These are phyloP conservation scores for Tursiops truncatus DNA, from an alignment of 2,113 vertebrate genomes.

Conservation along the genomic window DNA sequence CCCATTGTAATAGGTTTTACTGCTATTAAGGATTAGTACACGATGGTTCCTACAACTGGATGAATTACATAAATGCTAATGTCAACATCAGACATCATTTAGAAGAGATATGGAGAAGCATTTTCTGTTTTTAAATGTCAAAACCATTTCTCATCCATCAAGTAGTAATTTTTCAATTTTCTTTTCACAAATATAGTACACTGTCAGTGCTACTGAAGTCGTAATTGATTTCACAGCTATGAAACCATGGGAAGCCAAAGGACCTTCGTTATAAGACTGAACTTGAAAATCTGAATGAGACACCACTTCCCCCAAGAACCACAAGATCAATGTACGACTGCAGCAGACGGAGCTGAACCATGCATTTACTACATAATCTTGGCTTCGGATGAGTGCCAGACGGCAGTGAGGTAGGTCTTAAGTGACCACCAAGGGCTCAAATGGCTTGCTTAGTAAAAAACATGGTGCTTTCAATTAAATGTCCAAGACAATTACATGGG, in stretches of 20 bases:
- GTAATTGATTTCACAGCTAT: constrained; percentile 67
- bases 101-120: constrained; percentile 50
- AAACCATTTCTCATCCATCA: constrained; percentile 74
- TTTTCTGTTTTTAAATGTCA: constrained; percentile 75
- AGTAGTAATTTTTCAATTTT: constrained; percentile 76
- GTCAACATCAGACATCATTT: constrained; percentile 68
- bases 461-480: constrained; percentile 66
- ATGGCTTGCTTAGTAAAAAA: constrained; percentile 58
- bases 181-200: constrained; percentile 65
- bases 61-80: constrained; percentile 72
- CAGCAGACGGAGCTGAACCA: not conserved
- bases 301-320: constrained; percentile 46
- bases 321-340: constrained; percentile 60
- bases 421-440: constrained; percentile 62
- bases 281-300: constrained; percentile 63
- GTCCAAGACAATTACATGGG: constrained; percentile 55
- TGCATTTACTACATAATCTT: constrained; percentile 16
- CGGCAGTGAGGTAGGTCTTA: constrained; percentile 57
- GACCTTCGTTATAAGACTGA: constrained; percentile 61
- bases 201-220: constrained; percentile 56
- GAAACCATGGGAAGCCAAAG: constrained; percentile 55
- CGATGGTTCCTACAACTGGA: constrained; percentile 39
- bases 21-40: constrained; percentile 66
- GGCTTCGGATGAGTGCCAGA: not conserved
- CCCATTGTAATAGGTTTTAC: constrained; percentile 42